Evolutionary conservation across 2,888 invertebrate genomes (phyloP), one percentile per base, ranked within the genome.

Genomic region (Tortrix viridana): DNA sequence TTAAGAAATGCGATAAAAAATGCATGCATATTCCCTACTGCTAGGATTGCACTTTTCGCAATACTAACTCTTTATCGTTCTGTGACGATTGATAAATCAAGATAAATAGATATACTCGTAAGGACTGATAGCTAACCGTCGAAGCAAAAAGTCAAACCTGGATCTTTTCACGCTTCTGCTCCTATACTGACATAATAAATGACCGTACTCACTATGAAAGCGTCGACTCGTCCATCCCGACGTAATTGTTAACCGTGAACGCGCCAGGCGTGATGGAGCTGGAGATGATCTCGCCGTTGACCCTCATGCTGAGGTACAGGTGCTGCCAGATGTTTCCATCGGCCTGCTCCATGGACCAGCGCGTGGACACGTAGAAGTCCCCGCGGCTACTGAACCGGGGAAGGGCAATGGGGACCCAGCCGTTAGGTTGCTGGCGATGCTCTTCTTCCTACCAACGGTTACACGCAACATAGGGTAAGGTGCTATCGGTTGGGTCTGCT

Each of bases 391-490:
- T 91, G 74, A 93, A 94, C 0, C 89, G 80, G 0, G 96, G 95
- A 1, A 93, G 82, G 0, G 92, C 90, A 0, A 94, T 88, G 0
- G 94, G 93, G 0, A 97, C 86, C 97, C 97, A 97, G 0, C 97
- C 97, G 1, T 93, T 86, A 0, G 92, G 84, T 71, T 96, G 94
- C 18, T 84, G 74, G 3, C 94, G 85, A 5, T 84, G 83, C 20
- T 84, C 81, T 18, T 90, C 90, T 58, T 93, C 89, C 93, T 93
- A 56, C 19, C 6, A 66, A 68, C 26, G 22, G 6, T 18, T 49
- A 9, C 16, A 18, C 5, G 12, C 26, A 26, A 2, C 26, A 9
- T 26, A 26, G n/a, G n/a, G n/a, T n/a, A n/a, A n/a, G n/a, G n/a
- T n/a, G n/a, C n/a, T n/a, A n/a, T n/a, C n/a, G n/a, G n/a, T n/a